Evolutionary conservation across 2,888 invertebrate genomes (phyloP).

Genomic region (Agonopterix subpropinquella): DNA sequence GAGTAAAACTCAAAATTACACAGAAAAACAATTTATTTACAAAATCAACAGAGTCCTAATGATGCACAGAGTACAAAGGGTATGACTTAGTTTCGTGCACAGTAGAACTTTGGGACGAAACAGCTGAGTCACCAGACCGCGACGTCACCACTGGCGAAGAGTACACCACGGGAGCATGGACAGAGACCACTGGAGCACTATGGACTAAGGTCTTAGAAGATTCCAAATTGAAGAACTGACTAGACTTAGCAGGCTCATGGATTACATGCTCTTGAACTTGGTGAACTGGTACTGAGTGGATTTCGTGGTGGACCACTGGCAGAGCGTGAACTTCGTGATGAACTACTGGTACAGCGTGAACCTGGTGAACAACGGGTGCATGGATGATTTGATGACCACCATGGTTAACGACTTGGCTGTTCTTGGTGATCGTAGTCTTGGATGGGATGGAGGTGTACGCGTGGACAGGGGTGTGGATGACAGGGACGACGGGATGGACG

Average conservation of each 20-base stretch:
- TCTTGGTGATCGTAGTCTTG: conserved; percentile 35
- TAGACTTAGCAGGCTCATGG: conserved; percentile 6
- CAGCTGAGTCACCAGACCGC: conserved; percentile 51
- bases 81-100: conserved; percentile 49
- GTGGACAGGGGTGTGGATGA: conserved; percentile 15
- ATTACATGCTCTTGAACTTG: not conserved
- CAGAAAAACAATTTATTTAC: not conserved
- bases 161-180: conserved; percentile 22
- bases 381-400: conserved; percentile 20
- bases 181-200: not conserved
- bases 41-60: conserved; percentile 16
- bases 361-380: conserved; percentile 16
- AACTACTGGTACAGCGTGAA: conserved; percentile 13
- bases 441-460: conserved; percentile 18
- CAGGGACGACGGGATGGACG: conserved; percentile 19
- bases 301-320: conserved; percentile 18
- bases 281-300: conserved; percentile 3
- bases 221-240: conserved; percentile 9
- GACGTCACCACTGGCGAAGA: conserved; percentile 32
- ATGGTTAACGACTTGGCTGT: conserved; percentile 27
- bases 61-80: conserved; percentile 36
- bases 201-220: conserved; percentile 1
- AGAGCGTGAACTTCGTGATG: conserved; percentile 15
- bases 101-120: conserved; percentile 68
- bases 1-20: too few relatives aligned